These are phyloP conservation scores for Sinocyclocheilus maitianheensis DNA, from an alignment of 2,113 vertebrate species.

Conservation along the genomic window DNA sequence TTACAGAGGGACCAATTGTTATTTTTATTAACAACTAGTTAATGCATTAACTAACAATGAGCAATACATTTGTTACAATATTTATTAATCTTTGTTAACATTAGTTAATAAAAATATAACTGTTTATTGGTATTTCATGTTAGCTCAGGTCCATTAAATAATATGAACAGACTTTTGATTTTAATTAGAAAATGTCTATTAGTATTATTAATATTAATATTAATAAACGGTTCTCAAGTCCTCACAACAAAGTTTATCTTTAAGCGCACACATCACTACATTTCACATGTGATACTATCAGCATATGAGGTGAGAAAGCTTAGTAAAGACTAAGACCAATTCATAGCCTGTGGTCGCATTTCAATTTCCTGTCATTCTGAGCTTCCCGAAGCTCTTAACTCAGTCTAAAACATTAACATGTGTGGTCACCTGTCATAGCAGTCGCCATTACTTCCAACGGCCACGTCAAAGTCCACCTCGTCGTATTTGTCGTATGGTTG, in stretches of 20 bases:
- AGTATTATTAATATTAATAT: too few species aligned
- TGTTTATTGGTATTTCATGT: neutral
- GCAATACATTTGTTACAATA: too few species aligned
- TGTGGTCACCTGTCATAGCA: conserved; percentile 87
- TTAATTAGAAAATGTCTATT: neutral
- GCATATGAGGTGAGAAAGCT: neutral
- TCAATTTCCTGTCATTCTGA: conserved; percentile 18
- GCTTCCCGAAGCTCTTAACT: neutral
- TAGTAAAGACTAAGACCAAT: neutral
- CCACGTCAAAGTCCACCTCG: conserved; percentile 91
- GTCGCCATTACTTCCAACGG: conserved; percentile 86
- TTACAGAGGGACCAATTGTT: too few species aligned
- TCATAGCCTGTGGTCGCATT: neutral
- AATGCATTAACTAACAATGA: too few species aligned
- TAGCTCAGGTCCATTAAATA: neutral
- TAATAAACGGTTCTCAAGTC: neutral
- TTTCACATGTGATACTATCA: neutral
- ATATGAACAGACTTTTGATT: neutral
- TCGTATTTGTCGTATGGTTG: conserved; percentile 94
- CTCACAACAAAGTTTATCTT: neutral
- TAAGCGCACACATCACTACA: neutral
- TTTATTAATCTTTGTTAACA: too few species aligned
- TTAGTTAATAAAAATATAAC: too few species aligned
- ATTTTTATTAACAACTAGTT: too few species aligned
- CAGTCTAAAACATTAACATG: neutral